A percentile compares a stretch with the other conserved stretches of the same genome.
These are phyloP conservation scores for Sylvia atricapilla DNA, from an alignment of 2,113 vertebrate species.

Conservation along the genomic window DNA sequence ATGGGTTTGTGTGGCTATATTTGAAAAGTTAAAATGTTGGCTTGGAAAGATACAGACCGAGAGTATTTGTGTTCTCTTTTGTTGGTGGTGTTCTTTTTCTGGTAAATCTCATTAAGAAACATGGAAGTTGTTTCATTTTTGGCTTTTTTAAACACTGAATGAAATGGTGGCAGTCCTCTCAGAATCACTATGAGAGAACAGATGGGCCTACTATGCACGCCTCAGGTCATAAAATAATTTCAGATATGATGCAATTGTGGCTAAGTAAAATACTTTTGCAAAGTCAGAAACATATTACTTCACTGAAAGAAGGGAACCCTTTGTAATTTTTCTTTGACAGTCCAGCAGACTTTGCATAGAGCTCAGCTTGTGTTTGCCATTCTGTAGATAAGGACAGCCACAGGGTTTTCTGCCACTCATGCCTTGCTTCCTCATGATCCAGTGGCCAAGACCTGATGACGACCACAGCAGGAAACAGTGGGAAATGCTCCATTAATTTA, in stretches of 20 bases:
- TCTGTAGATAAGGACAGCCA: conserved; percentile 78
- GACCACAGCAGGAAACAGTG: conserved; percentile 73
- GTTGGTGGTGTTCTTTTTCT: background rate
- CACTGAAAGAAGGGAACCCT: conserved; percentile 47
- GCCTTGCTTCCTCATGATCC: conserved; percentile 78
- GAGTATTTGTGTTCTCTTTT: conserved; percentile 23
- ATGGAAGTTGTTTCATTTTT: conserved; percentile 58
- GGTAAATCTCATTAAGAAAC: conserved; percentile 56
- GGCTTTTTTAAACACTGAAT: conserved; percentile 59
- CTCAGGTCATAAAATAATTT: conserved; percentile 74
- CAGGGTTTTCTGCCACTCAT: conserved; percentile 76
- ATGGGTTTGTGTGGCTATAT: background rate
- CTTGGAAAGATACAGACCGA: background rate
- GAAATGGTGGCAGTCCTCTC: conserved; percentile 62
- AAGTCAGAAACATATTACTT: conserved; percentile 73
- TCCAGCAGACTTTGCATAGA: conserved; percentile 55
- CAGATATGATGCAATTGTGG: conserved; percentile 70
- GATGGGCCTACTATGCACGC: conserved; percentile 64
- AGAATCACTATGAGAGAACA: conserved; percentile 70
- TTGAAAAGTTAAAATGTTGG: conserved; percentile 36
- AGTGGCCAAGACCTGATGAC: conserved; percentile 72
- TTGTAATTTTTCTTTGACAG: conserved; percentile 71
- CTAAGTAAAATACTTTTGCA: conserved; percentile 67
- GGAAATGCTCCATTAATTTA: conserved; percentile 82
- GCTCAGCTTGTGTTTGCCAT: conserved; percentile 72